Base-by-base conservation (phyloP, 2,113 vertebrate species). In the Scophthalmus maximus region DNA sequence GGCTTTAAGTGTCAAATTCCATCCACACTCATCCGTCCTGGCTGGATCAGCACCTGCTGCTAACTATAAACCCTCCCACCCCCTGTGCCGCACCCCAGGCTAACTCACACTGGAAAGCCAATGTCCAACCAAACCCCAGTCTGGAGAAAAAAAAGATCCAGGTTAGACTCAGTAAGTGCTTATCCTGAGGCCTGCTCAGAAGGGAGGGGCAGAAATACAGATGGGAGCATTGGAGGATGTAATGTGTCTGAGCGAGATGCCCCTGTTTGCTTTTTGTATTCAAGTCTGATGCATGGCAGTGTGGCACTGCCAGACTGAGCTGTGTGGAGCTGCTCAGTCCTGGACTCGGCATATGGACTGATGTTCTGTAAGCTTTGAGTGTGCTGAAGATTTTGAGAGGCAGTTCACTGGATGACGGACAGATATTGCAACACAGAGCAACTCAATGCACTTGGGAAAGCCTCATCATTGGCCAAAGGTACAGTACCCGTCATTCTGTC, bases 21-120 rank as follows among this genome's bases (percentile, higher is more conserved):
- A 89, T 47, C 0, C 79, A 0, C 81, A 83, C 82, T 91, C 92
- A 91, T 87, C 90, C 74, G 78, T 91, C 64, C 77, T 81, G 91
- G 78, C 90, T 76, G 88, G 74, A 89, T 88, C 84, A 93, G 92
- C 95, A 96, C 93, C 95, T 96, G 95, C 94, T 94, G 60, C 94
- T 92, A 94, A 93, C 91, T 70, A 87, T 94, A 94, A 93, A 91
- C 90, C 91, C 81, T 61, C 74, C 46, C 81, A 91, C 90, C 91
- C 81, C 61, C 76, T 46, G 78, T 26, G 32, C 56, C 6, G 89
- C 76, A 23, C 88, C 80, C 81, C 64, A 59, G 66, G 80, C 86
- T 73, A 72, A 73, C 71, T 73, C 70, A 82, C 72, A 75, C 65
- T 67, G 74, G 55, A 68, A 71, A 84, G 76, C 82, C 61, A 77